These are phyloP conservation scores for Micronycteris hirsuta DNA, from an alignment of 2,113 vertebrate species.

Conservation along the genomic window DNA sequence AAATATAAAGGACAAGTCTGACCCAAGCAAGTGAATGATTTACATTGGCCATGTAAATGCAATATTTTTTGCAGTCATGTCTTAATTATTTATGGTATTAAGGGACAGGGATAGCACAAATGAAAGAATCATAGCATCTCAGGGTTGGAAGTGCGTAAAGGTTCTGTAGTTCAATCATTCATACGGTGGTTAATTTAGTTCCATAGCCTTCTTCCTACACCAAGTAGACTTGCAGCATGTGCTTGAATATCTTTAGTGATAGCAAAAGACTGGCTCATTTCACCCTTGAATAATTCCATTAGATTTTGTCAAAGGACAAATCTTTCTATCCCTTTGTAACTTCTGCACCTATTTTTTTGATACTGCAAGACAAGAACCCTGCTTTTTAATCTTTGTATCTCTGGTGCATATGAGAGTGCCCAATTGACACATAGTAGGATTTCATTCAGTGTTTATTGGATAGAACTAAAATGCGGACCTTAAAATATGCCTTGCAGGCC, in stretches of 20 bases:
- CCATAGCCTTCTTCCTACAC: neutral
- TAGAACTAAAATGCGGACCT: conserved; percentile 5
- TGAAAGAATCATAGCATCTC: conserved; percentile 55
- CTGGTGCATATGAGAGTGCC: neutral
- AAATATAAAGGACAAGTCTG: neutral
- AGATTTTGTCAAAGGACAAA: conserved; percentile 65
- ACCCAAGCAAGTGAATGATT: conserved; percentile 23
- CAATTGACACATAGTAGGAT: neutral
- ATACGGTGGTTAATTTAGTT: conserved; percentile 62
- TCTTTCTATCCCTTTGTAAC: conserved; percentile 40
- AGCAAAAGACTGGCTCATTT: conserved; percentile 62
- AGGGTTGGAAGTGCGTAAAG: conserved; percentile 47
- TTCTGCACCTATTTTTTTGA: conserved; percentile 16
- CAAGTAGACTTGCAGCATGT: conserved; percentile 62
- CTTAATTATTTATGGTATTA: conserved; percentile 61
- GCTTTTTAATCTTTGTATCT: conserved; percentile 8
- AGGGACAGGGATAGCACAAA: conserved; percentile 7
- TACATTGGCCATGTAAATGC: conserved; percentile 32
- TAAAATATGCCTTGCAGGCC: neutral
- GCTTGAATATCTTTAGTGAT: conserved; percentile 62
- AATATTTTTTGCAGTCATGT: conserved; percentile 50
- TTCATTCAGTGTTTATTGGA: neutral
- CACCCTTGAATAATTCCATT: conserved; percentile 74
- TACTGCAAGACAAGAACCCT: neutral
- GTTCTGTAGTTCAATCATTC: conserved; percentile 41